A percentile compares a stretch with the other conserved stretches of the same genome.
Evolutionary conservation across 2,797 vertebrate species (phyloP).

Genomic region (Dicrostonyx torquatus): DNA sequence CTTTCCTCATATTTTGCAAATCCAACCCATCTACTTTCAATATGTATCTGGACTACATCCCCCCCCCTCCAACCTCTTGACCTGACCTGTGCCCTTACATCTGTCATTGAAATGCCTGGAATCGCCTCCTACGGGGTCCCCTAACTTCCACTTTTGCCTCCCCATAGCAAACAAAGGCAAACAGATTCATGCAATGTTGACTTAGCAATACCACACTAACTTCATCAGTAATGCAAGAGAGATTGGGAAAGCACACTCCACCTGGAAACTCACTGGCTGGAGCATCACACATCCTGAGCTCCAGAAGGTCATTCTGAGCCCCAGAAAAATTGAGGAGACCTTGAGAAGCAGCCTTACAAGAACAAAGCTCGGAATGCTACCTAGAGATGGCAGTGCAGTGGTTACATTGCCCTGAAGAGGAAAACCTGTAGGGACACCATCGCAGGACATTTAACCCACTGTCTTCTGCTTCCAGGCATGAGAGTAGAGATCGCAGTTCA

Average conservation of each 20-base stretch:
- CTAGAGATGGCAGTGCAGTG: neutral
- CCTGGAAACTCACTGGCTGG: neutral
- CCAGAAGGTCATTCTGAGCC: neutral
- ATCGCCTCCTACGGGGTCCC: neutral
- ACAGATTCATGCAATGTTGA: neutral
- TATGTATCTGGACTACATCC: no score
- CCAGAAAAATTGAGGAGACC: neutral
- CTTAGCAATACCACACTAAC: neutral
- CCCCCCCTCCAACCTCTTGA: no score
- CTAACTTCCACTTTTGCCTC: neutral
- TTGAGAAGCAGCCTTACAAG: neutral
- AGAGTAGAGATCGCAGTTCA: neutral
- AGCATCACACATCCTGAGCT: neutral
- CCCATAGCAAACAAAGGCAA: neutral
- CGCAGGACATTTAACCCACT: neutral
- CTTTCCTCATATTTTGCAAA: neutral
- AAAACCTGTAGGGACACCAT: neutral
- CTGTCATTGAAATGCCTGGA: no score
- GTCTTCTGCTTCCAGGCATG: neutral
- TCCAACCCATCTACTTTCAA: neutral
- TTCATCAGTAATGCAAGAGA: neutral
- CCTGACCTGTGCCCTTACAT: no score
- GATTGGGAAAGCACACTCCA: no score
- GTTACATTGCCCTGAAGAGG: neutral
- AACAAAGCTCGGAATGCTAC: neutral